Percentiles rank a stretch among this genome's conserved stretches.
Evolutionary conservation across 2,797 vertebrate genomes (phyloP).

Genomic region (Sebastes goodei): DNA sequence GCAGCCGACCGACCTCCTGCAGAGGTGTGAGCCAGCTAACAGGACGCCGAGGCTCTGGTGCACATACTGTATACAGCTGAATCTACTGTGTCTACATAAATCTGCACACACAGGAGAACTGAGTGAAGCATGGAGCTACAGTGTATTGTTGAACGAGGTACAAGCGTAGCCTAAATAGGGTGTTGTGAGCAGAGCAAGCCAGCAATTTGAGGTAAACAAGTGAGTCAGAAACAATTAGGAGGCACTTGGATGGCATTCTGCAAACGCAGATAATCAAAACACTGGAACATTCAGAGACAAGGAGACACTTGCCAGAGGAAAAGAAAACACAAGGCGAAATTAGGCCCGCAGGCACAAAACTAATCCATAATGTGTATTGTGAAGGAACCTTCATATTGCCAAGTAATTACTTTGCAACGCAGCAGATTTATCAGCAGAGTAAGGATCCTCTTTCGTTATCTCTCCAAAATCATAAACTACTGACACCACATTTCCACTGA

Average conservation of each 20-base stretch:
- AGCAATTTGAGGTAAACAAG: slow-evolving; percentile 59
- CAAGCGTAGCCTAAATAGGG: slow-evolving; percentile 27
- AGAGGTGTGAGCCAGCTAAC: neutral
- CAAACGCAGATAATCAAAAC: slow-evolving; percentile 54
- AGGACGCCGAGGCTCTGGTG: neutral
- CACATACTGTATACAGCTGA: neutral
- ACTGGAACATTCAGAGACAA: slow-evolving; percentile 32
- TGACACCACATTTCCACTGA: slow-evolving; percentile 42
- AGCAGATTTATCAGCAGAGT: slow-evolving; percentile 28
- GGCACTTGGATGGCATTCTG: slow-evolving; percentile 38
- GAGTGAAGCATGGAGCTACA: neutral
- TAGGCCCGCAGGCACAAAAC: slow-evolving; percentile 16
- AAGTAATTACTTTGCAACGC: slow-evolving; percentile 51
- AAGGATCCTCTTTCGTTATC: slow-evolving; percentile 7
- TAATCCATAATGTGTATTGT: slow-evolving; percentile 42
- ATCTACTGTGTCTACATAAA: neutral
- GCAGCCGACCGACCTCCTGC: slow-evolving; percentile 21
- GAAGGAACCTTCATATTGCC: slow-evolving; percentile 22
- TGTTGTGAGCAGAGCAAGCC: slow-evolving; percentile 23
- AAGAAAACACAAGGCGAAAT: slow-evolving; percentile 18
- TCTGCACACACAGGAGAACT: slow-evolving; percentile 3
- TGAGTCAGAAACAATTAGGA: slow-evolving; percentile 70
- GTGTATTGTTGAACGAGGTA: slow-evolving; percentile 18
- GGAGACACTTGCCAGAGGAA: slow-evolving; percentile 9
- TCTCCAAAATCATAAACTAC: slow-evolving; percentile 47